Evolutionary conservation across 2,113 vertebrate genomes (phyloP).

Genomic region (Panthera uncia): DNA sequence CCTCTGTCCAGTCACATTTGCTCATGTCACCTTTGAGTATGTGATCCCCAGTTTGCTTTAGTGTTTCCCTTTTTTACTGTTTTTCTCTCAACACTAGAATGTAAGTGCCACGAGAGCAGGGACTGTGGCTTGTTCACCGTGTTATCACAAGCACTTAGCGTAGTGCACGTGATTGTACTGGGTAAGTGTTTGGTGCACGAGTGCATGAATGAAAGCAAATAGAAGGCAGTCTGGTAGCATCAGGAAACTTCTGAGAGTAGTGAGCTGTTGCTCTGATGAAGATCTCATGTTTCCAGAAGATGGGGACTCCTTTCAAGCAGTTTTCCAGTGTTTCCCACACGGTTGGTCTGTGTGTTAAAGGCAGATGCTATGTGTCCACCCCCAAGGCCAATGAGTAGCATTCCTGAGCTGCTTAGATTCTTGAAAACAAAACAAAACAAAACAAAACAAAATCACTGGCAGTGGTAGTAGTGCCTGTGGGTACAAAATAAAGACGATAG

Average conservation of each 20-base stretch:
- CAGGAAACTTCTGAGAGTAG: background rate
- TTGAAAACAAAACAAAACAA: background rate
- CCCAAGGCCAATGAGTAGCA: background rate
- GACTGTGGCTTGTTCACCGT: background rate
- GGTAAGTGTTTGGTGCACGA: background rate
- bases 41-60: background rate
- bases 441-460: background rate
- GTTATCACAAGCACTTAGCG: background rate
- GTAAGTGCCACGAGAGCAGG: background rate
- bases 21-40: background rate
- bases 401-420: conserved; percentile 23
- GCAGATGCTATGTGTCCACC: background rate
- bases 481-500: background rate
- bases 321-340: background rate
- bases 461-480: background rate
- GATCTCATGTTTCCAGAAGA: background rate
- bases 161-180: background rate
- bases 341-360: background rate
- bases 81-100: background rate
- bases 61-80: background rate
- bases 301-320: background rate
- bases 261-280: background rate
- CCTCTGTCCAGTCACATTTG: background rate
- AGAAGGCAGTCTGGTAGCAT: background rate
- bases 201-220: background rate